A percentile compares a stretch with the other conserved stretches of the same genome.
Conservation (phyloP, 2,888 invertebrate species). For the Eumacrocentrus americanus region DNA sequence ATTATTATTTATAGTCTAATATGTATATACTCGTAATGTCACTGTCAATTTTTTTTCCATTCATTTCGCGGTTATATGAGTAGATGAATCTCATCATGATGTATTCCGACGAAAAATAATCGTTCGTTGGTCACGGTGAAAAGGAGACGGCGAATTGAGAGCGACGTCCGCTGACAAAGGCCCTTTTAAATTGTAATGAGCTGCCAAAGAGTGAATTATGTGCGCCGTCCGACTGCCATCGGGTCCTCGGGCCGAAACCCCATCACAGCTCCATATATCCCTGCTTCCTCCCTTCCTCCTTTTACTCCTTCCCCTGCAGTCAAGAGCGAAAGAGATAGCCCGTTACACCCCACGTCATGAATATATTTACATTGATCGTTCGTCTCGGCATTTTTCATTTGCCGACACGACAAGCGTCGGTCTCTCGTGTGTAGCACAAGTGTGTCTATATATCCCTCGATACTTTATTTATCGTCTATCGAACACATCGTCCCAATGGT, state of each 20-base stretch:
- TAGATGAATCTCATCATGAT: slow-evolving; percentile 3
- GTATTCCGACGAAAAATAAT: not conserved
- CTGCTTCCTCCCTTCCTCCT: slow-evolving; percentile 35
- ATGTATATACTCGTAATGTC: not conserved
- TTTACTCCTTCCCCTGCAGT: slow-evolving; percentile 19
- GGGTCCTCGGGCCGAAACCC: slow-evolving; percentile 41
- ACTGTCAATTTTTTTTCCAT: slow-evolving; percentile 4
- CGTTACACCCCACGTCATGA: slow-evolving; percentile 58
- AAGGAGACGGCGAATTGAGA: slow-evolving; percentile 24
- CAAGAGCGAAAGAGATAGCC: slow-evolving; percentile 23
- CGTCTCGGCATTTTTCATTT: slow-evolving; percentile 57
- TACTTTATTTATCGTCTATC: slow-evolving; percentile 55
- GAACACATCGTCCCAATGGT: slow-evolving; percentile 4
- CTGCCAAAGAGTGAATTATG: slow-evolving; percentile 62
- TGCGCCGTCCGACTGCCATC: slow-evolving; percentile 57
- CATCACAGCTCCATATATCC: slow-evolving; percentile 29
- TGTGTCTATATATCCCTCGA: slow-evolving; percentile 37
- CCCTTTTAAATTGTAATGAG: slow-evolving; percentile 62
- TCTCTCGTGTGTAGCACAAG: slow-evolving; percentile 43
- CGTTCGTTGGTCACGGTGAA: slow-evolving; percentile 7
- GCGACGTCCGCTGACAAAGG: slow-evolving; percentile 33
- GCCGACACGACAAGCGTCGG: too few species aligned
- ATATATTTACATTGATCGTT: slow-evolving; percentile 62
- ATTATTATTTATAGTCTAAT: not conserved
- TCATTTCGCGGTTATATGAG: not conserved